phyloP scores from a whole-genome alignment of 2,113 vertebrate species.

The Willisornis vidua region DNA sequence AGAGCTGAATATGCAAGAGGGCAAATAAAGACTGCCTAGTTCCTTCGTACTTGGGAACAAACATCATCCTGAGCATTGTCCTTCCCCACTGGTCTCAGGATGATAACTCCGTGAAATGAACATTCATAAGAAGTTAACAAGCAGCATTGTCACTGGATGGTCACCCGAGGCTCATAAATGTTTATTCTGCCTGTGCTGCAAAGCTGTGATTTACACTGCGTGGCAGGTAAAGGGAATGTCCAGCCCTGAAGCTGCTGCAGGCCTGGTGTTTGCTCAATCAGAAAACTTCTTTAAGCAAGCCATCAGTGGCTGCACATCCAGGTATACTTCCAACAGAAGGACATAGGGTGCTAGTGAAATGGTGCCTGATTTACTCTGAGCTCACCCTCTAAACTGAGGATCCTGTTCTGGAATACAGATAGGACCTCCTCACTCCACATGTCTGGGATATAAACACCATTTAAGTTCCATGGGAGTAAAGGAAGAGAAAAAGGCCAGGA shows the following conservation, averaged over 20 bases:
- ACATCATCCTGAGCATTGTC: neutral
- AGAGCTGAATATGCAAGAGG: neutral
- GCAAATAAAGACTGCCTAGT: neutral
- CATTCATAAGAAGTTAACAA: neutral
- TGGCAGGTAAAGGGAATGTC: neutral
- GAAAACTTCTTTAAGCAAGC: neutral
- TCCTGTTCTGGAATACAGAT: neutral
- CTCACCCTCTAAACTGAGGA: neutral
- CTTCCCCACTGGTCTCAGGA: neutral
- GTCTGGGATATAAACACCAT: neutral
- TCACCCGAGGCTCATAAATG: accelerated
- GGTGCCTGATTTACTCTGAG: neutral
- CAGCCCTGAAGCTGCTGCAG: neutral
- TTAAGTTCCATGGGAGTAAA: neutral
- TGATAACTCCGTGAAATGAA: neutral
- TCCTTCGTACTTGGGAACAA: neutral
- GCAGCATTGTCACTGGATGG: neutral
- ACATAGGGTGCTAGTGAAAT: neutral
- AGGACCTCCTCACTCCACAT: neutral
- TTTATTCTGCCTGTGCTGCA: neutral
- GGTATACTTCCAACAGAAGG: neutral
- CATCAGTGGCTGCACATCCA: neutral
- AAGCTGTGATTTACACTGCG: neutral
- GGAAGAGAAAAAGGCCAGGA: neutral
- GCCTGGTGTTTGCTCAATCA: neutral